Base-by-base conservation (phyloP, 2,797 vertebrate genomes). In the Acridotheres tristis region DNA sequence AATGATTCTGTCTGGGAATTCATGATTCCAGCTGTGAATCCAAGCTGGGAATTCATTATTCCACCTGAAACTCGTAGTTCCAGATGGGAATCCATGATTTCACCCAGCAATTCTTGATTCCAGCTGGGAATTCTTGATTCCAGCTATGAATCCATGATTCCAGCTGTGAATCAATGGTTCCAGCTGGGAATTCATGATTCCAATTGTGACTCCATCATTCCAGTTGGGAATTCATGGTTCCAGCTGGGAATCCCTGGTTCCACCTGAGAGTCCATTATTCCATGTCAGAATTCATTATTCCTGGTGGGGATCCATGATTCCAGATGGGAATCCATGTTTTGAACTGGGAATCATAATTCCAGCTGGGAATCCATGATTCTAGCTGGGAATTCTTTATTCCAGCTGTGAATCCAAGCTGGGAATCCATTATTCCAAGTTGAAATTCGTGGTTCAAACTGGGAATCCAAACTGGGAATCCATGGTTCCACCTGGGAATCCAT, bases 371-470 rank as follows among this genome's bases (percentile, higher is more conserved):
- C 43, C 40, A 12, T 1, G 34, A 21, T 62, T 13, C 21, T 29
- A 43, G 13, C 2, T 9, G 7, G 32, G 16, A 66, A 47, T 27
- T 66, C 29, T 8, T 1, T 0, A 18, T 47, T 47, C 11, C 11
- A 22, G 8, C 4, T 14, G 13, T 5, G 40, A 43, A 43, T 63
- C 43, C 20, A 32, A 26, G 13, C 48, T 50, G 25, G 10, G 6
- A n/a, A 71, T 20, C 14, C 21, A 14, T 0, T 0, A 7, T 54
- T 7, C 38, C 29, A 26, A 2, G 1, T 2, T 4, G 38, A 38
- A 55, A 72, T n/a, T 20, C 23, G 5, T 1, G 0, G 7, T 55
- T 4, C 51, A 30, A 43, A 1, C 2, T 9, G 6, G 13, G 9
- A 54, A 43, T 54, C 30, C 15, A 10, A 48, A 48, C 2, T 6